phyloP scores from a whole-genome alignment of 2,797 vertebrate species.

The Brotula barbata region DNA sequence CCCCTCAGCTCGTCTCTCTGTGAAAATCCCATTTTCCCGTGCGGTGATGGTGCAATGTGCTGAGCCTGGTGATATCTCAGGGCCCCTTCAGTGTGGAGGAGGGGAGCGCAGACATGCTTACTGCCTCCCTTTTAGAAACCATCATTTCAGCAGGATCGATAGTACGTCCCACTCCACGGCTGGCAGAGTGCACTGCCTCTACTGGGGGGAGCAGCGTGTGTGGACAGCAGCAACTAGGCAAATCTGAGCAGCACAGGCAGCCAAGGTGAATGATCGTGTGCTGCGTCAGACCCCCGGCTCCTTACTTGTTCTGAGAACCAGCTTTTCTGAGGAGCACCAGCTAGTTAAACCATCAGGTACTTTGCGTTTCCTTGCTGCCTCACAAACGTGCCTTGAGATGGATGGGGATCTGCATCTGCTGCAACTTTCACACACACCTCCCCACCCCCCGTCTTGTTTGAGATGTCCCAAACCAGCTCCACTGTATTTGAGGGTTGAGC shows the following conservation, averaged over 20 bases:
- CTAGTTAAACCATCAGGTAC: slow-evolving; percentile 41
- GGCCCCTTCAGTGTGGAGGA: slow-evolving; percentile 67
- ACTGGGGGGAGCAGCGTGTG: slow-evolving; percentile 49
- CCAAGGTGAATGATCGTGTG: slow-evolving; percentile 79
- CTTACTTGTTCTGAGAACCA: slow-evolving; percentile 60
- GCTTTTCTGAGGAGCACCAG: slow-evolving; percentile 59
- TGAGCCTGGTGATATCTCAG: slow-evolving; percentile 80
- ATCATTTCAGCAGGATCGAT: slow-evolving; percentile 81
- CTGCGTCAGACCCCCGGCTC: slow-evolving; percentile 75
- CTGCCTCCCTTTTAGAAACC: slow-evolving; percentile 80
- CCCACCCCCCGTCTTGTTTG: slow-evolving; percentile 8
- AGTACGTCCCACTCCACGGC: slow-evolving; percentile 75
- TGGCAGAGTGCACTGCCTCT: slow-evolving; percentile 66
- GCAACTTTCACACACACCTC: slow-evolving; percentile 37
- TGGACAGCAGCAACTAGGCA: slow-evolving; percentile 72
- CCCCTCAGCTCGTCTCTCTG: slow-evolving; percentile 77
- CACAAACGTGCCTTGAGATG: slow-evolving; percentile 37
- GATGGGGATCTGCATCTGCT: slow-evolving; percentile 37
- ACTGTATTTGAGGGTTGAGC: slow-evolving; percentile 51
- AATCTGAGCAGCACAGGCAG: slow-evolving; percentile 66
- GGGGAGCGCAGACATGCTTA: slow-evolving; percentile 76
- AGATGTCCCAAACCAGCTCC: slow-evolving; percentile 40
- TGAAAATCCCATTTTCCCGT: slow-evolving; percentile 82
- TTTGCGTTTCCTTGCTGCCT: slow-evolving; percentile 25
- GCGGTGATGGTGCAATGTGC: slow-evolving; percentile 79